Evolutionary conservation across 2,888 invertebrate species (phyloP).

Genomic region (Scelioninae gen. 1): DNA sequence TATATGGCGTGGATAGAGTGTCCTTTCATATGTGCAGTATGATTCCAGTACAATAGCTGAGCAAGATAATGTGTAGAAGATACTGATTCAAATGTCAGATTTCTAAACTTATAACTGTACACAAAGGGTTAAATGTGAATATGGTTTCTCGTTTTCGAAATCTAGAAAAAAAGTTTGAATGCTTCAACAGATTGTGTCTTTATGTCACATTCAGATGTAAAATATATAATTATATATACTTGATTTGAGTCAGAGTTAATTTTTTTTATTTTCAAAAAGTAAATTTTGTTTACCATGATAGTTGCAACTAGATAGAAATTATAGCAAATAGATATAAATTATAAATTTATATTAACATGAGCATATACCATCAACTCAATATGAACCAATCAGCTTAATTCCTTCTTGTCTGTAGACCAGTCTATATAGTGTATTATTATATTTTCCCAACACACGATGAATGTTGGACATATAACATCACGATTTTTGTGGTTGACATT

Average conservation of each 20-base stretch:
- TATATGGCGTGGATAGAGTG: conserved; percentile 31
- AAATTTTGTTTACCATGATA: no score
- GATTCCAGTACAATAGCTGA: conserved; percentile 43
- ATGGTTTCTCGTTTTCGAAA: conserved; percentile 5
- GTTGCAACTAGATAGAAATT: no score
- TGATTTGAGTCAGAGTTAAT: no score
- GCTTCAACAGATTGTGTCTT: no score
- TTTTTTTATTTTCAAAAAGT: no score
- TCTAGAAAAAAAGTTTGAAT: background rate
- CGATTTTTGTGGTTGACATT: conserved; percentile 18
- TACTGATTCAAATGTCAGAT: conserved; percentile 42
- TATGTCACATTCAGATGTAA: no score
- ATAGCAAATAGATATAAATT: no score
- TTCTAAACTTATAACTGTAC: conserved; percentile 39
- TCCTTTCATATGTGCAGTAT: conserved; percentile 49
- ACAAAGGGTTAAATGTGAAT: conserved; percentile 18
- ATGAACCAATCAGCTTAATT: conserved; percentile 19
- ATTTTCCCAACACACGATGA: conserved; percentile 27
- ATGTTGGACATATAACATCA: conserved; percentile 1
- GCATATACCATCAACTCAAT: conserved; percentile 20
- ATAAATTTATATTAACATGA: no score
- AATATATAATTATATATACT: no score
- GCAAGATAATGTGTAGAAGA: conserved; percentile 32
- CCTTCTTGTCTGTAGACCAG: background rate
- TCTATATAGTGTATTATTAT: no score